Evolutionary conservation across 2,888 invertebrate species (phyloP).

Genomic region (Diarsia brunnea): DNA sequence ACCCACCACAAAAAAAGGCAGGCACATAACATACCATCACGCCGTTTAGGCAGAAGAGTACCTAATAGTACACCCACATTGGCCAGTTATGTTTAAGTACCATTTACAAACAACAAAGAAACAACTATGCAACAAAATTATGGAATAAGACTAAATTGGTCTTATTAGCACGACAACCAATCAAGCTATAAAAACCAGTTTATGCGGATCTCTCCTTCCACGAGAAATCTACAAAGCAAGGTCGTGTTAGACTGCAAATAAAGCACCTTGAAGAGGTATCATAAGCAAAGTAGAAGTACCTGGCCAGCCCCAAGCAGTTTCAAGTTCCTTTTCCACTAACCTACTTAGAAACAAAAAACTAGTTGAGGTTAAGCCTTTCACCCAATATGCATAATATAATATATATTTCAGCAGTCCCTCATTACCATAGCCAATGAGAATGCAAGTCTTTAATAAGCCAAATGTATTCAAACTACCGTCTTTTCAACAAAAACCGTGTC

Average conservation of each 20-base stretch:
- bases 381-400: neutral
- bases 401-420: too few relatives aligned
- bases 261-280: neutral
- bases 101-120: too few relatives aligned
- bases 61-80: neutral
- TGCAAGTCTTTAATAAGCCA: slow-evolving; percentile 42
- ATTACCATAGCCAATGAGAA: slow-evolving; percentile 1
- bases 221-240: too few relatives aligned
- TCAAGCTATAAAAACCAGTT: too few relatives aligned
- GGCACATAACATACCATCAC: neutral
- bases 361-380: neutral
- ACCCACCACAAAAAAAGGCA: too few relatives aligned
- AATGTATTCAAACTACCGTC: slow-evolving; percentile 32
- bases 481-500: slow-evolving; percentile 40
- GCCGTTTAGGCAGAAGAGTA: neutral
- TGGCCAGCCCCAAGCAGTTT: neutral
- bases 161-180: too few relatives aligned
- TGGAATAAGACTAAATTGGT: too few relatives aligned
- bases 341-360: neutral
- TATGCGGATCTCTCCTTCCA: too few relatives aligned
- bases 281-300: neutral
- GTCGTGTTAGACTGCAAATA: too few relatives aligned
- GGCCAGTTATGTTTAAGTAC: neutral
- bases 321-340: neutral
- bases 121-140: too few relatives aligned